Base-by-base conservation (phyloP, 1,140 invertebrate genomes). In the Hirudo medicinalis region DNA sequence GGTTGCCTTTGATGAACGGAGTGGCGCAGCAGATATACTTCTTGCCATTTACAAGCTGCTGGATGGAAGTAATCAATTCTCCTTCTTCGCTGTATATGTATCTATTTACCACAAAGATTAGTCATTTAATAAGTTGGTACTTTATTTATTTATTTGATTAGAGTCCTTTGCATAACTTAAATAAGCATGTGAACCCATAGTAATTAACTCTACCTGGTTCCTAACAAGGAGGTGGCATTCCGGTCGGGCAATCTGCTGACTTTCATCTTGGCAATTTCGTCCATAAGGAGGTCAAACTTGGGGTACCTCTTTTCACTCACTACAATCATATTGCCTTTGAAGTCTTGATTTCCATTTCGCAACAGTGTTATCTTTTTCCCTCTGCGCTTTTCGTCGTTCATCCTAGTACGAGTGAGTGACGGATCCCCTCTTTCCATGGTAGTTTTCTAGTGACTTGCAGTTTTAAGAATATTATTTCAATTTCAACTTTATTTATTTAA, bases 231-330 rank as follows among this genome's bases (percentile, higher is more conserved):
- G 22, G 29, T 22, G 22, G 57, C 57, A n/a, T 63, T 63, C 8
- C 57, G 22, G 29, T 63, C 57, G 3, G 57, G 57, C 57, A 63
- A 63, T 32, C 57, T 63, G 19, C 57, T 63, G 11, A 63, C 57
- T 32, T 63, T 63, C 57, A 63, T 63, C 20, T 63, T 63, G 20
- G 22, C 9, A 25, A 63, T 63, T 32, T 63, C 57, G 57, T 63
- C 57, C 22, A 63, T 63, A 15, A 63, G 57, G 22, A 63, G 57
- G 29, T 63, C 29, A 63, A 63, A 63, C 22, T 63, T 32, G 8
- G 57, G 57, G 19, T 63, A 63, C 57, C 22, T 63, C 29, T 63
- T 63, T 63, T 63, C 57, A 63, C 57, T 63, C 11, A 63, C 57
- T 13, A 63, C 57, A 15, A 63, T 63, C 29, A 25, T 63, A 25